phyloP scores from a whole-genome alignment of 2,113 vertebrate genomes.

The Emberiza fucata region DNA sequence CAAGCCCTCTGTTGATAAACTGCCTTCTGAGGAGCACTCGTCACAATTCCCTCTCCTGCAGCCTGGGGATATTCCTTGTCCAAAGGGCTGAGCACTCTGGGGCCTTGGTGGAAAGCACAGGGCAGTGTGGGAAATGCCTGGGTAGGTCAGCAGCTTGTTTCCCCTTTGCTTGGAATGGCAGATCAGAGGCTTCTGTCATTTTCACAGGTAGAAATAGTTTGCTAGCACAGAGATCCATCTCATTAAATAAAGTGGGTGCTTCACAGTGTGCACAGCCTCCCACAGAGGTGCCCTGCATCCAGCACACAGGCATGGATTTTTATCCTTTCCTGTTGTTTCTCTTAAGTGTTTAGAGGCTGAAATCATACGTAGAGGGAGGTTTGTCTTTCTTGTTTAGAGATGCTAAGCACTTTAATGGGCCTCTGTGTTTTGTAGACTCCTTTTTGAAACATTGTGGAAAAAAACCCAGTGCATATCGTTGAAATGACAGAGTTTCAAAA shows the following conservation, averaged over 20 bases:
- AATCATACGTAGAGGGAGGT: accelerated
- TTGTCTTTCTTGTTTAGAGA: neutral
- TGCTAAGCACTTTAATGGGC: neutral
- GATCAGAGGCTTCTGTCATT: neutral
- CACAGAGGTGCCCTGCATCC: accelerated
- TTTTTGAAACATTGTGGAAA: neutral
- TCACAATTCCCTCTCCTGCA: neutral
- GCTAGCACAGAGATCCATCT: neutral
- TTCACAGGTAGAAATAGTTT: neutral
- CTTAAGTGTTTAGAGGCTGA: neutral
- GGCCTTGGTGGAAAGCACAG: neutral
- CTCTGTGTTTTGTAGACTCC: neutral
- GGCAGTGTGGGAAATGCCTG: neutral
- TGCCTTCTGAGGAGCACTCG: neutral
- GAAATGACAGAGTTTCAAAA: neutral
- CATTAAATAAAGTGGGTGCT: neutral
- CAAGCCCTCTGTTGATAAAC: neutral
- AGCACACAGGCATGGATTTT: neutral
- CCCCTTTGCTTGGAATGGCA: neutral
- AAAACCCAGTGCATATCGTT: neutral
- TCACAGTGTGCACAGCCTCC: accelerated
- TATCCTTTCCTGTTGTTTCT: neutral
- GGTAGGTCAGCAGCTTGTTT: neutral
- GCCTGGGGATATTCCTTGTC: neutral
- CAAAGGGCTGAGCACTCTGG: accelerated